Percentiles rank a stretch among this genome's conserved stretches.
phyloP scores from a whole-genome alignment of 1,140 invertebrate genomes.

The Thaumatotibia leucotreta region DNA sequence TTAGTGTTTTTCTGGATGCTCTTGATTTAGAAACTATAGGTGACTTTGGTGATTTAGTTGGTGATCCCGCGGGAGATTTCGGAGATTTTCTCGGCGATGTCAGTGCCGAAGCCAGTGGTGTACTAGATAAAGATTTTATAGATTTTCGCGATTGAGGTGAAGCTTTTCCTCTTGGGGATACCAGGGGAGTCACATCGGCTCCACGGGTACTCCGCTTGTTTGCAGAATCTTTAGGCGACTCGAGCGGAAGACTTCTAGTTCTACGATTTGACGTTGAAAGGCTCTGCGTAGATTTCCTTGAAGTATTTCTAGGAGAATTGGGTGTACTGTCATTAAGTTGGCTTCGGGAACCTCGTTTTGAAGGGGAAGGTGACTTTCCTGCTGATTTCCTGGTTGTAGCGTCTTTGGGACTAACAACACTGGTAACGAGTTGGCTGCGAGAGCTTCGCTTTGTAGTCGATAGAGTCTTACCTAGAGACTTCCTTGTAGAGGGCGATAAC shows the following conservation, averaged over 20 bases:
- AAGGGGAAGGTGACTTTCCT: neutral
- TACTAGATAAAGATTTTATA: too few species aligned
- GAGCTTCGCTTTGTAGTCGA: neutral
- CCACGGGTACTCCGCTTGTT: neutral
- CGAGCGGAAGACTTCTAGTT: neutral
- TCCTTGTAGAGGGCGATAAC: neutral
- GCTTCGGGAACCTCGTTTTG: neutral
- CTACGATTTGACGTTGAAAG: neutral
- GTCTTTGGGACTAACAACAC: neutral
- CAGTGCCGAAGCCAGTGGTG: neutral
- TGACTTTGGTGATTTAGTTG: neutral
- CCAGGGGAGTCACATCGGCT: neutral
- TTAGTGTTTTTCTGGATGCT: neutral
- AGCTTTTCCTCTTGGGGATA: neutral
- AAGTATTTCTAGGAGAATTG: neutral
- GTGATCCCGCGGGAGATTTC: neutral
- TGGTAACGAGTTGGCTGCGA: neutral
- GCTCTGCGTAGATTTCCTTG: neutral
- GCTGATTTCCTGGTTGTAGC: neutral
- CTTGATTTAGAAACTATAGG: neutral
- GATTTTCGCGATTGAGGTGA: neutral
- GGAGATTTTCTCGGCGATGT: too few species aligned
- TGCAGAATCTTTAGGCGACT: neutral
- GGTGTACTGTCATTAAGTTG: neutral
- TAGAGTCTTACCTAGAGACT: neutral